Percentiles rank a stretch among this genome's conserved stretches.
Conservation (phyloP, 2,113 vertebrate genomes). For the Anas platyrhynchos region DNA sequence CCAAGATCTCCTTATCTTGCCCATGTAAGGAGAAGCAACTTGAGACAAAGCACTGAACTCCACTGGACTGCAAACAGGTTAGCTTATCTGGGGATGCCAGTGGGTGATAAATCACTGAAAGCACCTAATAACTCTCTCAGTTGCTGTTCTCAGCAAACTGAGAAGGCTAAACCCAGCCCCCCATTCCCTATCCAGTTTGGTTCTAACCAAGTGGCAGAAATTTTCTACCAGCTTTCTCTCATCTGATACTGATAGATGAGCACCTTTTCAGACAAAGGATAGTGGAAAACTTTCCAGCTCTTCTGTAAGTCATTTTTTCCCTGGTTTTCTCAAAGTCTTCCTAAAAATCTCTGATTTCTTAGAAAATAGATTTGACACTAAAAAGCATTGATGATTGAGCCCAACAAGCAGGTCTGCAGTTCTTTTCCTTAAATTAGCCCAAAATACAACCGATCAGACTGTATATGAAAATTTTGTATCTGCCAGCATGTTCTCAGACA, state of each 20-base stretch:
- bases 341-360: neutral
- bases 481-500: neutral
- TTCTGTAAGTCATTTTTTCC: neutral
- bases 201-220: neutral
- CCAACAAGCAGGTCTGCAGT: neutral
- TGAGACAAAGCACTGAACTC: neutral
- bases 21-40: neutral
- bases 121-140: neutral
- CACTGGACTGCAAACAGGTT: neutral
- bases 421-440: neutral
- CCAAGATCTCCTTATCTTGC: constrained; percentile 37
- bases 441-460: neutral
- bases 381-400: neutral
- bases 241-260: neutral
- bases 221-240: neutral
- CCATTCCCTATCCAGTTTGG: neutral
- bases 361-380: neutral
- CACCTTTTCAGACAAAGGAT: neutral
- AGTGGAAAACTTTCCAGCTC: neutral
- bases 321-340: neutral
- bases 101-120: neutral
- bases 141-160: neutral
- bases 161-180: neutral
- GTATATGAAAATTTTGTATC: fast-evolving
- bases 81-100: neutral